A percentile compares a stretch with the other conserved stretches of the same genome.
phyloP scores from a whole-genome alignment of 2,888 invertebrate species.

The Agrotis clavis region DNA sequence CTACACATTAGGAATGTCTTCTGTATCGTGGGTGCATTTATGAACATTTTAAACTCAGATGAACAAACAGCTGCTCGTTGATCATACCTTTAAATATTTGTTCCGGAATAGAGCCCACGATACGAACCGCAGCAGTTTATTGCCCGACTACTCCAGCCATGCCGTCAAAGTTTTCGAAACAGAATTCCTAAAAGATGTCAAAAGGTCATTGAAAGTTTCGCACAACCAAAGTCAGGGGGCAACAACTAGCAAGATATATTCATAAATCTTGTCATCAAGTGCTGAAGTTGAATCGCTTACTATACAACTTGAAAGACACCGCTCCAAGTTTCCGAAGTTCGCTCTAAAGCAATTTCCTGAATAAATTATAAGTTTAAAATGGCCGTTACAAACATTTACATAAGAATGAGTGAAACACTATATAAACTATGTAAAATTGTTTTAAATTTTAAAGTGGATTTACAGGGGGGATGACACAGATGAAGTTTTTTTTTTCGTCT shows the following conservation, averaged over 20 bases:
- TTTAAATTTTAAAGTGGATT: constrained; percentile 53
- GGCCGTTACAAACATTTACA: constrained; percentile 77
- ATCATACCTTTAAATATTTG: too few species aligned
- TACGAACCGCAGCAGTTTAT: too few species aligned
- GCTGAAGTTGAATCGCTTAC: constrained; percentile 41
- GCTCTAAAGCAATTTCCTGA: constrained; percentile 73
- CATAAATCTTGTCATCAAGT: constrained; percentile 60
- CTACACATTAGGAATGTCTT: too few species aligned
- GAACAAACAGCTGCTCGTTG: too few species aligned
- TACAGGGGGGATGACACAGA: constrained; percentile 3
- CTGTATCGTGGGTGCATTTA: too few species aligned
- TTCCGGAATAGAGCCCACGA: too few species aligned
- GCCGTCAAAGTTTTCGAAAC: background rate
- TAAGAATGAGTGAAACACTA: constrained; percentile 73
- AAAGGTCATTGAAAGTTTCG: constrained; percentile 30
- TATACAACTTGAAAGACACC: constrained; percentile 49
- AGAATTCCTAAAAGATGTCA: background rate
- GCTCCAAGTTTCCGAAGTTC: constrained; percentile 46
- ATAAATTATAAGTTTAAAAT: constrained; percentile 82
- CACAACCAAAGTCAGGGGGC: constrained; percentile 9
- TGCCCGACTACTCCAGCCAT: too few species aligned
- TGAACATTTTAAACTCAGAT: too few species aligned
- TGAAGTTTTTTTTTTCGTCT: constrained; percentile 13
- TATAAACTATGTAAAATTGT: constrained; percentile 71
- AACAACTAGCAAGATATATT: constrained; percentile 43